These are phyloP conservation scores for Amphipyra berbera DNA, from an alignment of 2,888 invertebrate genomes.

Conservation along the genomic window DNA sequence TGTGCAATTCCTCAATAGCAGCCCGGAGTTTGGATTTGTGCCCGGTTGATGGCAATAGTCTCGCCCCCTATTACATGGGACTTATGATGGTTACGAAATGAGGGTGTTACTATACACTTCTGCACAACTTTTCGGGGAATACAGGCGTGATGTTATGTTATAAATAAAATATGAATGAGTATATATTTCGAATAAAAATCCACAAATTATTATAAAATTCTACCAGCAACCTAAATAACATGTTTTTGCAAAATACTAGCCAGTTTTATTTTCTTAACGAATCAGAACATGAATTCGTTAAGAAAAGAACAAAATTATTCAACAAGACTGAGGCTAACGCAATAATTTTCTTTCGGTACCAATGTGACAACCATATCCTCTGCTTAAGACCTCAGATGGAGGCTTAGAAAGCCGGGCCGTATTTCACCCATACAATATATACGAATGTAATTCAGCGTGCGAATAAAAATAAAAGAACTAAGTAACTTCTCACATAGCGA, in stretches of 20 bases:
- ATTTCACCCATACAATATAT: constrained; percentile 41
- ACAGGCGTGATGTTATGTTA: no score
- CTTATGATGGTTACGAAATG: no score
- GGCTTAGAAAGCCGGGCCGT: constrained; percentile 42
- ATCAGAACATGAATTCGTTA: constrained; percentile 5
- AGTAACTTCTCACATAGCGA: constrained; percentile 61
- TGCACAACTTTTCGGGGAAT: no score
- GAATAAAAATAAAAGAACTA: constrained; percentile 64
- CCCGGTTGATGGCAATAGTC: no score
- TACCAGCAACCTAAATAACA: no score
- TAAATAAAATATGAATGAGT: background rate
- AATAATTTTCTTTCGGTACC: constrained; percentile 35
- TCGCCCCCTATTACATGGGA: no score
- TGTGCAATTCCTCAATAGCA: no score
- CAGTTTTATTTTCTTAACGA: background rate
- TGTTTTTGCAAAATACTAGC: background rate
- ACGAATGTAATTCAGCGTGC: constrained; percentile 41
- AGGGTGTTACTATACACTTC: no score
- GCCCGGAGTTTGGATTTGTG: no score
- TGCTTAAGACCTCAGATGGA: constrained; percentile 29
- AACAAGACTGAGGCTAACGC: constrained; percentile 2
- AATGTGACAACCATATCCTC: constrained; percentile 34
- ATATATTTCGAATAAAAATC: no score
- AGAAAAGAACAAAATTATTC: constrained; percentile 16
- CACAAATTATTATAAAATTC: no score